A percentile compares a stretch with the other conserved stretches of the same genome.
Evolutionary conservation across 2,113 vertebrate genomes (phyloP).

Genomic region (Petaurus breviceps): DNA sequence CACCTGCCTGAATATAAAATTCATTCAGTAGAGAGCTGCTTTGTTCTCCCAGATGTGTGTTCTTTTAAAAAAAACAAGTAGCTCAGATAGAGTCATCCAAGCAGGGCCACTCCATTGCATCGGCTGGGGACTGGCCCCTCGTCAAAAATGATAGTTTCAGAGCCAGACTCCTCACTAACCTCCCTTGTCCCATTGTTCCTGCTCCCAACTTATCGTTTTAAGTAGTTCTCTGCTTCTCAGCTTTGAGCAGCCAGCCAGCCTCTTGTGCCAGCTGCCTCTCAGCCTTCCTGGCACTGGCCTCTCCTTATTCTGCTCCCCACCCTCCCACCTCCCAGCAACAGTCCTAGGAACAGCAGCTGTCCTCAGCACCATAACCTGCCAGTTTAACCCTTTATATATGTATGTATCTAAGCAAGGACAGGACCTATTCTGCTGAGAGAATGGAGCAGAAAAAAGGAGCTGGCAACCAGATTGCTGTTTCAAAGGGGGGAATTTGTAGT

Average conservation of each 20-base stretch:
- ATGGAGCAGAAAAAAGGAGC: background rate
- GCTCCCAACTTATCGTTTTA: background rate
- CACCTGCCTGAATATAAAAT: slow-evolving; percentile 44
- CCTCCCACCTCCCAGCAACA: background rate
- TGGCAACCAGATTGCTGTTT: background rate
- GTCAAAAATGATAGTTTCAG: background rate
- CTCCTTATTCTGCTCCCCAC: background rate
- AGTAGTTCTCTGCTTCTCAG: background rate
- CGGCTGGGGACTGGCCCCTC: background rate
- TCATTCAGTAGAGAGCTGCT: slow-evolving; percentile 18
- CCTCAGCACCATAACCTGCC: background rate
- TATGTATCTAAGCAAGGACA: background rate
- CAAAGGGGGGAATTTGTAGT: slow-evolving; percentile 13
- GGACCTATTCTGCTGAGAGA: background rate
- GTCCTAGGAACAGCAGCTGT: slow-evolving; percentile 15
- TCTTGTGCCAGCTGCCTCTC: background rate
- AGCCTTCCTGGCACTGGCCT: slow-evolving; percentile 9
- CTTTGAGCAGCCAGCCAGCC: background rate
- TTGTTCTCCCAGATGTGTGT: background rate
- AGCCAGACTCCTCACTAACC: background rate
- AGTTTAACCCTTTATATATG: background rate
- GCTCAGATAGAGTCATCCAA: background rate
- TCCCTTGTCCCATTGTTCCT: background rate
- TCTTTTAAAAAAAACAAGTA: slow-evolving; percentile 52
- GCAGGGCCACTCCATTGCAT: background rate